Base-by-base conservation (phyloP, 2,797 vertebrate genomes). In the Sebastiscus tertius region DNA sequence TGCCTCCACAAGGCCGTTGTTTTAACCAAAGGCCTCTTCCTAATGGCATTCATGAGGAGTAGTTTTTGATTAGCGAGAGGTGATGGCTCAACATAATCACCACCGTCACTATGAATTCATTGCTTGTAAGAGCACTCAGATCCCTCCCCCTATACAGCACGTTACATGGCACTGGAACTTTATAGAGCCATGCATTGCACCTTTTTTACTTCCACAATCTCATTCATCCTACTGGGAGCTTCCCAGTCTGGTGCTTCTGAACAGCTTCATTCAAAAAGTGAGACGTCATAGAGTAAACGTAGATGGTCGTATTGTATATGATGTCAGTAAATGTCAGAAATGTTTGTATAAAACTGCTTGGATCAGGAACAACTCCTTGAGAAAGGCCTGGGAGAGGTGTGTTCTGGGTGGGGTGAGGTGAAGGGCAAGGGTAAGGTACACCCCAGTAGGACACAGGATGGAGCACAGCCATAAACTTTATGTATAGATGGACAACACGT, bases 21-120 rank as follows among this genome's bases (percentile, higher is more conserved):
- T 78, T 79, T 16, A 26, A 60, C 58, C n/a, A 26, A 70, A 77
- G 3, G 5, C 11, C 3, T 58, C 58, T 31, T 65, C 79, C 74
- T 39, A 63, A 74, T 65, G 24, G 71, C 60, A 71, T 36, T 62
- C 31, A 24, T 26, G 22, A 33, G 29, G 42, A 66, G 56, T 8
- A 6, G 8, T 11, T 77, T 61, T 64, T 59, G 36, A 66, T 58
- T 39, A 20, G 61, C 27, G 18, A 29, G n/a, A 59, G 54, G 18
- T 12, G 8, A 60, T 24, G 18, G 36, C 64, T 67, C 54, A 52
- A 22, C 33, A 64, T 26, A 36, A 26, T 78, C 46, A 52, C 18
- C 55, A 26, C 2, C 2, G 6, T 59, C 34, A 46, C 11, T 58
- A 31, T 56, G 20, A 64, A 78, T 55, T 27, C 5, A n/a, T 2